Base-by-base conservation (phyloP, 30 jellyfish, hydroid and myxozoan genomes). In the Sanderia malayensis region DNA sequence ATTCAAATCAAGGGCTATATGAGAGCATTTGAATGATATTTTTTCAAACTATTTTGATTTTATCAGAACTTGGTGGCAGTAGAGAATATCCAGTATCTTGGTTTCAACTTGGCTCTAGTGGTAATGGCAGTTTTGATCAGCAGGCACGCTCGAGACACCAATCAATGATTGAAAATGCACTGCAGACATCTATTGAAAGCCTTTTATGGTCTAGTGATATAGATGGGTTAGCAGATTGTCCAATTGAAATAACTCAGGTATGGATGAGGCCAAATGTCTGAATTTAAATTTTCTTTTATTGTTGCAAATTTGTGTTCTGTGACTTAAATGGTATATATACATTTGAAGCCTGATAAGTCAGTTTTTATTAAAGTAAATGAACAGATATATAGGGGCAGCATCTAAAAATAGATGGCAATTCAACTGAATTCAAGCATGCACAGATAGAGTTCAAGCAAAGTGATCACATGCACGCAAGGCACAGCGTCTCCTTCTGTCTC, bases 161-260 rank as follows among this genome's bases (percentile, higher is more conserved):
- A 21, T 53, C 70, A 41, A 78, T 78, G 89, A 66, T 78, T 20
- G 89, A 78, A 78, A 64, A 53, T 65, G 82, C 89, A 9, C 61
- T 78, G 32, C 55, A 64, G 29, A 57, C 34, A 31, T 77, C 89
- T 10, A 55, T 78, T 53, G 89, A 78, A 55, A 62, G 62, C 25
- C 66, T 78, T 4, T 47, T 78, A 1, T 64, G 33, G 25, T 65
- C 89, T 49, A 65, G 75, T 0, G 78, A 31, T 1, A 19, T 66
- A 8, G 61, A 58, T 24, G 41, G 34, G 0, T 30, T 78, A 4
- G 26, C 81, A 31, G 81, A 69, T 17, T 78, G 76, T 61, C 81
- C 81, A 0, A 46, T 78, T 6, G 89, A 78, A 52, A 65, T 78
- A 78, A 65, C 81, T 45, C 32, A 58, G 82, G 89, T 78, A 49